Percentiles rank a stretch among this genome's conserved stretches.
Conservation (phyloP, 2,888 invertebrate species). For the Lymantria monacha region DNA sequence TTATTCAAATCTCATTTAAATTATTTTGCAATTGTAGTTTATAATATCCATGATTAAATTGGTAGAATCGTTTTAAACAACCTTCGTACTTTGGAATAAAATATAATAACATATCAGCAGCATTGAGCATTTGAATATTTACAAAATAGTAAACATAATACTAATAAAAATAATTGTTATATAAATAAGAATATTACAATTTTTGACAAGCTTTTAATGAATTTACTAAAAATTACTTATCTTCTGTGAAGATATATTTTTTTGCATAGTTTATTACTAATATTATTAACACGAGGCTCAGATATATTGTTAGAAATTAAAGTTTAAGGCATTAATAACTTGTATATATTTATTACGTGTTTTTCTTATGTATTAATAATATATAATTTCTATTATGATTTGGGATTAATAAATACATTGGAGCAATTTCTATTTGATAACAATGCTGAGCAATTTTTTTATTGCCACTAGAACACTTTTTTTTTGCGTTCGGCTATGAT, state of each 20-base stretch:
- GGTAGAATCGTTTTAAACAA: too few species aligned
- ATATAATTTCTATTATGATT: neutral
- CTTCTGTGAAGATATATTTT: slow-evolving; percentile 55
- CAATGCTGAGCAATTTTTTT: too few species aligned
- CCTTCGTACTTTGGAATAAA: too few species aligned
- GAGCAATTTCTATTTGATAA: neutral
- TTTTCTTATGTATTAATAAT: neutral
- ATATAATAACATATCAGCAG: too few species aligned
- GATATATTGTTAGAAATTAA: slow-evolving; percentile 27
- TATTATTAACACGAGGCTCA: slow-evolving; percentile 57
- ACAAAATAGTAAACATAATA: too few species aligned
- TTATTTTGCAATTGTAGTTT: too few species aligned
- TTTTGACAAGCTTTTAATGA: slow-evolving; percentile 25
- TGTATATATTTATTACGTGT: neutral
- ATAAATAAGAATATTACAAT: slow-evolving; percentile 2
- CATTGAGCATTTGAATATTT: too few species aligned
- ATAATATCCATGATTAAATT: too few species aligned
- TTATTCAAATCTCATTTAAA: too few species aligned
- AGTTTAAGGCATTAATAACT: slow-evolving; percentile 1
- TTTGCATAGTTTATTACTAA: slow-evolving; percentile 34
- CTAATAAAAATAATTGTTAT: neutral
- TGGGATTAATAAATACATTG: neutral
- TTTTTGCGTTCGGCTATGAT: too few species aligned
- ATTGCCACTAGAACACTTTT: too few species aligned
- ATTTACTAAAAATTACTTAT: slow-evolving; percentile 11